A percentile compares a stretch with the other conserved stretches of the same genome.
Evolutionary conservation across 2,113 vertebrate genomes (phyloP).

Genomic region (Burhinus oedicnemus): DNA sequence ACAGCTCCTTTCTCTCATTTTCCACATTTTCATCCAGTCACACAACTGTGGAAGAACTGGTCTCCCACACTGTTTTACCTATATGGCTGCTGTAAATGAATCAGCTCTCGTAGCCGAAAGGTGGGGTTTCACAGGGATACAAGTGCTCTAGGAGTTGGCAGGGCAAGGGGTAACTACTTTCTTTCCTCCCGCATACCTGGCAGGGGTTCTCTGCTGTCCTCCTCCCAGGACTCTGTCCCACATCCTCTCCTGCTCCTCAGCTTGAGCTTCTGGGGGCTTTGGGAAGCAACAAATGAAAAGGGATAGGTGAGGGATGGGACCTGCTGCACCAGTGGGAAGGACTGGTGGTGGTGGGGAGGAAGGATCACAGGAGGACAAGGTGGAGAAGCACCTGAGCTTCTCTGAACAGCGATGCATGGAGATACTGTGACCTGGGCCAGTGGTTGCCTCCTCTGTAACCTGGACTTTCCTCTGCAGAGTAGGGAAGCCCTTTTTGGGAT

Average conservation of each 20-base stretch:
- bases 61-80: fast-evolving
- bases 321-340: not conserved
- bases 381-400: not conserved
- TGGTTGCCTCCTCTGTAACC: not conserved
- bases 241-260: not conserved
- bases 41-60: not conserved
- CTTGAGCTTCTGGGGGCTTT: not conserved
- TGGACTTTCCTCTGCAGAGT: not conserved
- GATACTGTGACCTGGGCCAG: not conserved
- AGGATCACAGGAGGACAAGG: not conserved
- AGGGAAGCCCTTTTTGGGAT: not conserved
- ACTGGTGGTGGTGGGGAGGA: not conserved
- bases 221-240: not conserved
- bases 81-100: not conserved
- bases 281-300: not conserved
- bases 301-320: not conserved
- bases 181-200: not conserved
- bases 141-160: not conserved
- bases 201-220: not conserved
- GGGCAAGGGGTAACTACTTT: not conserved
- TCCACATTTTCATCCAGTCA: not conserved
- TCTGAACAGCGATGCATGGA: not conserved
- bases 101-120: not conserved
- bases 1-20: not conserved
- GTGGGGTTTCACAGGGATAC: not conserved